Conservation (phyloP, 2,888 invertebrate species). For the Polydesmus complanatus region DNA sequence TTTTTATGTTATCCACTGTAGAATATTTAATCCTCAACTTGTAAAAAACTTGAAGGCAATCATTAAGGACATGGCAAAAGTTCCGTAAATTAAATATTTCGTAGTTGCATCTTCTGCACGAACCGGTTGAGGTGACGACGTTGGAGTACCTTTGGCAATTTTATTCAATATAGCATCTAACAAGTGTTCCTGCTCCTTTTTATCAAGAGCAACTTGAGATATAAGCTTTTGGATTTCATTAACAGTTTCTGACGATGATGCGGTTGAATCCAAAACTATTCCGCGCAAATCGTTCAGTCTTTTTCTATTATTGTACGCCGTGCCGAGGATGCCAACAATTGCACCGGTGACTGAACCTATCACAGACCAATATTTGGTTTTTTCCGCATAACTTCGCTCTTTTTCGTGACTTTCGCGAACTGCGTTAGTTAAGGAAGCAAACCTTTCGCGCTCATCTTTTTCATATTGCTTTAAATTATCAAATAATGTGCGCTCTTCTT, state of each 20-base stretch:
- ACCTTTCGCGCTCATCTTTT: conserved; percentile 57
- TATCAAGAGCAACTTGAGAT: no score
- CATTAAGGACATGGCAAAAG: conserved; percentile 27
- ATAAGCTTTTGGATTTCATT: conserved; percentile 20
- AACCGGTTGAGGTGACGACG: neutral
- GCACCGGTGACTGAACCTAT: conserved; percentile 54
- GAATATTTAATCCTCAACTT: no score
- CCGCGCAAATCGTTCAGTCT: conserved; percentile 50
- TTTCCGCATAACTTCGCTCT: conserved; percentile 62
- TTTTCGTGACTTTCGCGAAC: conserved; percentile 69
- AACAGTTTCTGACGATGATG: neutral
- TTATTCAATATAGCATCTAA: no score
- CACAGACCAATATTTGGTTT: conserved; percentile 72
- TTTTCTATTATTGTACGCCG: conserved; percentile 48
- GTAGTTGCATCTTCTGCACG: no score
- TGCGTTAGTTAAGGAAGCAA: conserved; percentile 55
- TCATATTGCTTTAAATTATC: conserved; percentile 50
- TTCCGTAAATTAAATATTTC: conserved; percentile 28
- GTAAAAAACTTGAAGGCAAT: conserved; percentile 18
- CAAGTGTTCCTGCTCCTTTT: no score
- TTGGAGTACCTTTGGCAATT: no score
- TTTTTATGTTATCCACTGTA: no score
- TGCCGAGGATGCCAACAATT: conserved; percentile 47
- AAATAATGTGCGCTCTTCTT: conserved; percentile 38
- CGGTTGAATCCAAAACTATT: conserved; percentile 38